Conservation (phyloP, 2,888 invertebrate species). For the Busseola fusca region DNA sequence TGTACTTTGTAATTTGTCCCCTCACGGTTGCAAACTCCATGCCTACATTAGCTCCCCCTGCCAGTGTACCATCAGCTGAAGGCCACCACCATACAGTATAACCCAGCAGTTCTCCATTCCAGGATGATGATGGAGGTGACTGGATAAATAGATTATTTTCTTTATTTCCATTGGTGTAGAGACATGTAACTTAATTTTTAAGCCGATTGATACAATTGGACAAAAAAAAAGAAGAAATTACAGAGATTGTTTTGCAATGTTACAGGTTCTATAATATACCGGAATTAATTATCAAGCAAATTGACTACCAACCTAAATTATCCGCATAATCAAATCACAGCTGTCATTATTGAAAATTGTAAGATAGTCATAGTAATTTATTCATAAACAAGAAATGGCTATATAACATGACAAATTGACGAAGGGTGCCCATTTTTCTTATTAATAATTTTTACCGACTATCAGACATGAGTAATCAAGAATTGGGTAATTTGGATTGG, state of each 20-base stretch:
- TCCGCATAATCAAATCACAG: neutral
- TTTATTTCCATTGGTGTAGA: neutral
- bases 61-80: constrained; percentile 80
- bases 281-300: neutral
- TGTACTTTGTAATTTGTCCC: constrained; percentile 92
- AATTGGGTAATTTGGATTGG: neutral
- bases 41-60: constrained; percentile 80
- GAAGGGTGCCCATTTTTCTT: neutral
- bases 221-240: no score
- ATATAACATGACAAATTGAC: neutral
- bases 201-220: neutral
- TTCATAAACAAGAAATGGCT: neutral
- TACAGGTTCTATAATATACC: neutral
- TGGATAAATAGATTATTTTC: constrained; percentile 61
- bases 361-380: no score
- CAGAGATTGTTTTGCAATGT: no score
- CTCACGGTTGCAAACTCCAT: constrained; percentile 91
- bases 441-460: neutral
- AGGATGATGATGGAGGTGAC: constrained; percentile 91
- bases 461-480: neutral
- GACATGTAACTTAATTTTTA: neutral
- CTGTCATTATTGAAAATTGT: neutral
- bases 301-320: neutral
- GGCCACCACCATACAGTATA: constrained; percentile 93
- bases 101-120: constrained; percentile 93